These are phyloP conservation scores for Notarius quadriscutis DNA, from an alignment of 2,113 vertebrate species.

Conservation along the genomic window DNA sequence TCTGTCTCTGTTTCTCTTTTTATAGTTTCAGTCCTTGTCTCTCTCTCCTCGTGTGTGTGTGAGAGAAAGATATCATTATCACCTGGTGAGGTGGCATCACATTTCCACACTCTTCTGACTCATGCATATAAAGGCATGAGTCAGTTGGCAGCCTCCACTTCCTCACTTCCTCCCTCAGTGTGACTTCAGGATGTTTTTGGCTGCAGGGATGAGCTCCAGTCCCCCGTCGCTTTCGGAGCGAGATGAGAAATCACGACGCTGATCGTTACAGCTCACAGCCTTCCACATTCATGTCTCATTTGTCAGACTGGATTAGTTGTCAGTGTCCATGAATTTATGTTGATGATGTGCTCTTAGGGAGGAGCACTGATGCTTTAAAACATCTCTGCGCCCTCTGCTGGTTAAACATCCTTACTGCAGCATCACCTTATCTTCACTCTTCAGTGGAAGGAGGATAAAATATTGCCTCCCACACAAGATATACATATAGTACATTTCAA, in stretches of 20 bases:
- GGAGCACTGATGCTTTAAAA: background rate
- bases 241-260: background rate
- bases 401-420: background rate
- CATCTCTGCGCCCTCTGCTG: constrained; percentile 26
- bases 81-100: background rate
- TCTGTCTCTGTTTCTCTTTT: background rate
- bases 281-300: background rate
- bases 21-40: background rate
- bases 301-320: background rate
- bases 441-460: background rate
- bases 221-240: background rate
- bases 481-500: background rate
- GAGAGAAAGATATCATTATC: background rate
- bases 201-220: background rate
- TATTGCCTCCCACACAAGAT: background rate
- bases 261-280: background rate
- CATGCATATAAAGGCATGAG: constrained; percentile 15
- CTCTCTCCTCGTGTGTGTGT: background rate
- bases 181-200: background rate
- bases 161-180: background rate
- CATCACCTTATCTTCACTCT: background rate
- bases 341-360: background rate
- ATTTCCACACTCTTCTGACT: constrained; percentile 8
- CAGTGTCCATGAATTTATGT: background rate
- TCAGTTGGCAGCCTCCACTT: constrained; percentile 8